These are phyloP conservation scores for Erynnis tages DNA, from an alignment of 2,888 invertebrate genomes.

Conservation along the genomic window DNA sequence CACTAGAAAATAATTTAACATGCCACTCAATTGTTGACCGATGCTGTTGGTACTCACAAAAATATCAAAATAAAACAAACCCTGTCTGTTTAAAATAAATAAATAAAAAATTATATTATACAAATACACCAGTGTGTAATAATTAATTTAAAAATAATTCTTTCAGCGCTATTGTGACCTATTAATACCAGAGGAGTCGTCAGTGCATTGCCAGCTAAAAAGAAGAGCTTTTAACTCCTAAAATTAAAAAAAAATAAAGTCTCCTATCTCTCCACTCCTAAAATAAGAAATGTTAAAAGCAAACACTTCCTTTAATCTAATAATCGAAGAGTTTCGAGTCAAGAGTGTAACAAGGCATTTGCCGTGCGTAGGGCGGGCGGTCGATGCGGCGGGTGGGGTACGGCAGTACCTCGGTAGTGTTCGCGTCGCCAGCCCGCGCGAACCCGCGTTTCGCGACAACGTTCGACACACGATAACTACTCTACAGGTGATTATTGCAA, in stretches of 20 bases:
- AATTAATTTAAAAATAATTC: too few species aligned
- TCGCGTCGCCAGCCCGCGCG: slow-evolving; percentile 18
- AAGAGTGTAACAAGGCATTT: slow-evolving; percentile 54
- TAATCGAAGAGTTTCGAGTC: slow-evolving; percentile 20
- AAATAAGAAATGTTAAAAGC: not conserved
- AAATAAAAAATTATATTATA: too few species aligned
- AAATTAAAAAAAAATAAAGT: not conserved
- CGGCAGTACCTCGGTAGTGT: slow-evolving; percentile 17
- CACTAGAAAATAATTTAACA: too few species aligned
- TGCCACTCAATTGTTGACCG: too few species aligned
- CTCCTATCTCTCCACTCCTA: not conserved
- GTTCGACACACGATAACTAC: slow-evolving; percentile 11
- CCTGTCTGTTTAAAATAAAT: too few species aligned
- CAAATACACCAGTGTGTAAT: too few species aligned
- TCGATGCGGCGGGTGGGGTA: slow-evolving; percentile 31
- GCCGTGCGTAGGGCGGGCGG: slow-evolving; percentile 39
- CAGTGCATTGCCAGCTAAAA: too few species aligned
- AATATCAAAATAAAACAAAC: too few species aligned
- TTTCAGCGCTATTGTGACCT: too few species aligned
- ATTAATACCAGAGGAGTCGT: too few species aligned
- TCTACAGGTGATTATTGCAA: slow-evolving; percentile 13
- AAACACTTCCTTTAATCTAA: not conserved
- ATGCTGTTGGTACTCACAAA: too few species aligned
- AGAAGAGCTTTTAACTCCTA: not conserved
- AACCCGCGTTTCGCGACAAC: not conserved